phyloP scores from a whole-genome alignment of 2,113 vertebrate species.

The Eurystomus gularis region DNA sequence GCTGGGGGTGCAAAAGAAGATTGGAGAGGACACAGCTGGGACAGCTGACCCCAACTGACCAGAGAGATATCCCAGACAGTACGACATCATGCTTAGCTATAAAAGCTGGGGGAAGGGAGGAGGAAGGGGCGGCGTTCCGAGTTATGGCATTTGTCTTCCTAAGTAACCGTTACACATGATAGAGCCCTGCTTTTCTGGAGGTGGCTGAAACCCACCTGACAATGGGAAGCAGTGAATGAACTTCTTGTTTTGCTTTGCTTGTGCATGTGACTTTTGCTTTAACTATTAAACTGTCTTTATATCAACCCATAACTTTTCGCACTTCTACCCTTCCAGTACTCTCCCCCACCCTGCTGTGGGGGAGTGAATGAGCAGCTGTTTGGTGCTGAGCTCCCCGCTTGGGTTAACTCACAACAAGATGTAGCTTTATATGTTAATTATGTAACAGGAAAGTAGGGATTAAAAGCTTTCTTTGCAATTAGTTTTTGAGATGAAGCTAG shows the following conservation, averaged over 20 bases:
- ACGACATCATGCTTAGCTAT: background rate
- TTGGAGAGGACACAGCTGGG: background rate
- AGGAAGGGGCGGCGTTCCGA: background rate
- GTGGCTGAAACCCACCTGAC: background rate
- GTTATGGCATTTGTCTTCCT: background rate
- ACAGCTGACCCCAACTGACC: background rate
- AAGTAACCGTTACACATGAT: background rate
- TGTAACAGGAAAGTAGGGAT: background rate
- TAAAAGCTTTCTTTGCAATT: background rate
- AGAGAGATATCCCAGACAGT: background rate
- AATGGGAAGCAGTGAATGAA: background rate
- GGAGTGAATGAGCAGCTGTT: rapidly evolving
- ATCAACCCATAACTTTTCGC: background rate
- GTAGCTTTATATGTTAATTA: background rate
- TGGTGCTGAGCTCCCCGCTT: background rate
- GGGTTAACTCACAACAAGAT: background rate
- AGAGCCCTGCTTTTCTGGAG: background rate
- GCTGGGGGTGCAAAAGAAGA: background rate
- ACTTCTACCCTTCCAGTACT: background rate
- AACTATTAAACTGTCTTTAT: background rate
- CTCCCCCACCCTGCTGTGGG: background rate
- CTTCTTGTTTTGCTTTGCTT: background rate
- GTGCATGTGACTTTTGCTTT: background rate
- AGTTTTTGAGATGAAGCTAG: background rate
- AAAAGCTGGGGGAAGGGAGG: background rate